These are phyloP conservation scores for Folsomia candida DNA, from an alignment of 2,888 invertebrate genomes.

Conservation along the genomic window DNA sequence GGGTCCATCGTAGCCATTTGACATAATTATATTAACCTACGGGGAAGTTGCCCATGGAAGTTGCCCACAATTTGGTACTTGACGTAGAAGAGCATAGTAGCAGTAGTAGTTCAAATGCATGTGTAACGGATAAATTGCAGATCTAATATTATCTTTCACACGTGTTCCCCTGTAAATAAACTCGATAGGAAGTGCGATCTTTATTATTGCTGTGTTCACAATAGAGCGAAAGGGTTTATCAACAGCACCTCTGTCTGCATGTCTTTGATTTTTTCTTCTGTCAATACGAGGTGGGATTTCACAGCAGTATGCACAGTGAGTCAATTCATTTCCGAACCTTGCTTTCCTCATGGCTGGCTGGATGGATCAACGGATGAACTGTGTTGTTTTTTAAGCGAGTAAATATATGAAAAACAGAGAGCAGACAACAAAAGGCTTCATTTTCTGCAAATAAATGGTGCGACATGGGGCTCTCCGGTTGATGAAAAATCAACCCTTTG, in stretches of 20 bases:
- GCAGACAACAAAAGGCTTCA: constrained; percentile 22
- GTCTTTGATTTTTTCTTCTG: constrained; percentile 19
- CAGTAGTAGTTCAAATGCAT: no score
- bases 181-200: constrained; percentile 32
- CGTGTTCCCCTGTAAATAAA: constrained; percentile 46
- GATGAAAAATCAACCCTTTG: constrained; percentile 43
- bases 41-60: no score
- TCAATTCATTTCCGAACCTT: no score
- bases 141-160: constrained; percentile 17
- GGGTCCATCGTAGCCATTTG: no score
- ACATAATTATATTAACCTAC: no score
- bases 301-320: not conserved
- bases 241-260: constrained; percentile 17
- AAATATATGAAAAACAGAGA: constrained; percentile 12
- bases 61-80: no score
- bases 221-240: constrained; percentile 12
- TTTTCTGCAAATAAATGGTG: constrained; percentile 39
- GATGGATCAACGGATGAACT: constrained; percentile 1
- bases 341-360: not conserved
- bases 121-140: no score
- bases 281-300: constrained; percentile 23
- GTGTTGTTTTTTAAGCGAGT: not conserved
- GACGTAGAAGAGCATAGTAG: no score
- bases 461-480: constrained; percentile 22
- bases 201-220: not conserved